A percentile compares a stretch with the other conserved stretches of the same genome.
phyloP scores from a whole-genome alignment of 2,888 invertebrate genomes.

The Habroteleia sp. region DNA sequence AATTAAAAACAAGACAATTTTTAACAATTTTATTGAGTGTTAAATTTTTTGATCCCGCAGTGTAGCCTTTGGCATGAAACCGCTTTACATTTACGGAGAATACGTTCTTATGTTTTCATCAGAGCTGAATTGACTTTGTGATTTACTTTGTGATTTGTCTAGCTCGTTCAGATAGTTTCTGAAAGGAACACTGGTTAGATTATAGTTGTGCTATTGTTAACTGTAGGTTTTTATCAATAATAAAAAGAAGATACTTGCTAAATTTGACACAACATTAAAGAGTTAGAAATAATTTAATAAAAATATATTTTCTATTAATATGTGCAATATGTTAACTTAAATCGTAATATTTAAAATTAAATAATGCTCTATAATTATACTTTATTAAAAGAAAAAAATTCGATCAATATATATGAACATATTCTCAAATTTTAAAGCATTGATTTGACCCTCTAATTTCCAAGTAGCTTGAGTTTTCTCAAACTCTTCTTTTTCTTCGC shows the following conservation, averaged over 20 bases:
- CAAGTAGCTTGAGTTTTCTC: slow-evolving; percentile 7
- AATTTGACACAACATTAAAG: too few relatives aligned
- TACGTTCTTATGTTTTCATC: slow-evolving; percentile 33
- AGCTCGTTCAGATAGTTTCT: slow-evolving; percentile 23
- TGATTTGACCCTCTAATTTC: background rate
- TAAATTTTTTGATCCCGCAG: slow-evolving; percentile 33
- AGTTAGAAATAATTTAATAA: too few relatives aligned
- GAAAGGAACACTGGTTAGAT: slow-evolving; percentile 27
- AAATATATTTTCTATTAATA: too few relatives aligned
- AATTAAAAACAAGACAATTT: too few relatives aligned
- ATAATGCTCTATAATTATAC: too few relatives aligned
- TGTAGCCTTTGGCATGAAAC: slow-evolving; percentile 27
- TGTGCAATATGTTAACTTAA: too few relatives aligned
- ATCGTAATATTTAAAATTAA: too few relatives aligned
- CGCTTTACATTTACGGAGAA: slow-evolving; percentile 17
- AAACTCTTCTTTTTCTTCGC: background rate
- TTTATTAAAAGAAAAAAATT: too few relatives aligned
- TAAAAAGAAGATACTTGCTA: too few relatives aligned
- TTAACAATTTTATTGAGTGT: too few relatives aligned
- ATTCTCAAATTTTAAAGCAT: background rate
- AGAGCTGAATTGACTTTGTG: slow-evolving; percentile 44
- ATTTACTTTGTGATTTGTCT: slow-evolving; percentile 40
- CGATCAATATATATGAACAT: background rate
- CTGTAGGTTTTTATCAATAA: too few relatives aligned
- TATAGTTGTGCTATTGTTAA: too few relatives aligned